Conservation (phyloP, 2,888 invertebrate genomes). For the Tiliacea citrago region DNA sequence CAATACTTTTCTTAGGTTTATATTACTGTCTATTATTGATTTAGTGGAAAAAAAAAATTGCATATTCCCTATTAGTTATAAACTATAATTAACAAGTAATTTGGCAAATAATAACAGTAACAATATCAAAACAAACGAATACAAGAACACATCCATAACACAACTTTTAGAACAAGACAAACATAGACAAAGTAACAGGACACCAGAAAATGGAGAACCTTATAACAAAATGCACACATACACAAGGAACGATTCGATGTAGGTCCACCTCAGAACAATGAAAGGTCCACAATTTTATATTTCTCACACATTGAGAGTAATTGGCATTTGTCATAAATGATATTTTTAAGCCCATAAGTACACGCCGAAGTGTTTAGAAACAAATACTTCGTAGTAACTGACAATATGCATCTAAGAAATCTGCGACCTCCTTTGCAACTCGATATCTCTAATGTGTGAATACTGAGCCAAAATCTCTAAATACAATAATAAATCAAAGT, state of each 20-base stretch:
- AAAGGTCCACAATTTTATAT: too few relatives aligned
- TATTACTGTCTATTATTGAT: too few relatives aligned
- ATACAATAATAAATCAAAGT: too few relatives aligned
- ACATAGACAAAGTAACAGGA: background rate
- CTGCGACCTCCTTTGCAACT: conserved; percentile 11
- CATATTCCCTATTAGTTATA: too few relatives aligned
- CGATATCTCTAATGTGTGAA: conserved; percentile 2
- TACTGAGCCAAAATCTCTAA: background rate
- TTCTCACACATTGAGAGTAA: conserved; percentile 12
- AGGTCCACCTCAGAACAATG: too few relatives aligned
- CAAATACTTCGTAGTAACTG: background rate
- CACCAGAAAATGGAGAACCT: background rate
- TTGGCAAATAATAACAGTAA: background rate
- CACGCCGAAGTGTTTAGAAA: background rate
- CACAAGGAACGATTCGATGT: background rate
- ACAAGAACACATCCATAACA: conserved; percentile 15
- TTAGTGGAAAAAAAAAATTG: too few relatives aligned
- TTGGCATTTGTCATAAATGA: background rate
- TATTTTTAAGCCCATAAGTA: conserved; percentile 5
- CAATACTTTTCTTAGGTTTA: too few relatives aligned
- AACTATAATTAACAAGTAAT: background rate
- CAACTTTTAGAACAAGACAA: background rate
- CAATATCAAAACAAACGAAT: background rate
- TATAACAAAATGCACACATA: conserved; percentile 15
- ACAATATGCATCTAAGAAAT: background rate